Base-by-base conservation (phyloP, 2,113 vertebrate species). In the Excalfactoria chinensis region DNA sequence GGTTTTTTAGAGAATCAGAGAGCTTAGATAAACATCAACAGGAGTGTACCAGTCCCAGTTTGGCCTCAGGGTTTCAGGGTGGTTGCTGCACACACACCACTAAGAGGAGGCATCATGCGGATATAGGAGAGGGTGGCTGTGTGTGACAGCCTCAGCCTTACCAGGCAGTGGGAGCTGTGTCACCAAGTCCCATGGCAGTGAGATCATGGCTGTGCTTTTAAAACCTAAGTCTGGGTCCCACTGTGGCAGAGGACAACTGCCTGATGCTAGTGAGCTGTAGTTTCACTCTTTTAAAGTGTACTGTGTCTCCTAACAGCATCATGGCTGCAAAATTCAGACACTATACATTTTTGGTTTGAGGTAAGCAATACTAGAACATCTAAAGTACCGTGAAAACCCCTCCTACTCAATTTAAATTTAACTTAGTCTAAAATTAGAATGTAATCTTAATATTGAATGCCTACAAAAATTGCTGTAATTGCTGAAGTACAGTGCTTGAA, bases 1-100 rank as follows among this genome's bases (percentile, higher is more conserved):
- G 74, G 88, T 95, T 97, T 95, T 94, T 37, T 90, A 28, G 93
- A 97, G 94, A 96, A 89, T 87, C 93, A 93, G 79, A 91, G 93
- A 91, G 78, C 91, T 77, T 44, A 88, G 74, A 77, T 72, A 72
- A 63, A 87, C 34, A 19, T 79, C 73, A 87, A 30, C 43, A 74
- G 77, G 89, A 35, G 74, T 18, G 13, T 51, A n/a, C 64, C 23
- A 89, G 66, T 66, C 32, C 30, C 15, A 71, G 25, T 66, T 81
- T 84, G 87, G 81, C 77, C 81, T 81, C 63, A 78, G 51, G 70
- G 17, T 71, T 51, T 88, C 77, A 60, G 64, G 34, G 46, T 37
- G 20, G 5, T 92, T 88, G 48, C 64, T 87, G n/a, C 26, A 32
- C 19, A 15, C 43, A 40, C 18, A n/a, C 10, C 84, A 5, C 37